Percentiles rank a stretch among this genome's conserved stretches.
Evolutionary conservation across 2,113 vertebrate genomes (phyloP).

Genomic region (Scytalopus superciliaris): DNA sequence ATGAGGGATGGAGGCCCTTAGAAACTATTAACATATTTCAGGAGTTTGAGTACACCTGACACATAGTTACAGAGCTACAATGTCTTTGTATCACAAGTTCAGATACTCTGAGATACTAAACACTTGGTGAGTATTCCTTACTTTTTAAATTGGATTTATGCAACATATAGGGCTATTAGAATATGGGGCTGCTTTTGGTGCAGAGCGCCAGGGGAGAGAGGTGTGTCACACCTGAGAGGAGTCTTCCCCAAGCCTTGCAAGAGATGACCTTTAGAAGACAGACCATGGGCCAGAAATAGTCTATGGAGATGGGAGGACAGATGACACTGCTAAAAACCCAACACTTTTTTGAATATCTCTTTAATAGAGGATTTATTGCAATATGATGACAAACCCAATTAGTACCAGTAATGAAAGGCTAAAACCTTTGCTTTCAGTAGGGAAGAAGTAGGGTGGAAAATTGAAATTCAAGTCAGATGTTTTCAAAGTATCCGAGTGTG

Average conservation of each 20-base stretch:
- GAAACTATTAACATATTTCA: neutral
- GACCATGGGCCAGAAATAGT: neutral
- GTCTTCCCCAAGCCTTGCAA: neutral
- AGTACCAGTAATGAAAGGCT: neutral
- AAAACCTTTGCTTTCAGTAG: neutral
- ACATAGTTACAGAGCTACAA: neutral
- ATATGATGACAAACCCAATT: neutral
- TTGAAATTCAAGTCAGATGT: neutral
- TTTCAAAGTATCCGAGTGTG: neutral
- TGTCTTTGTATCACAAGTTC: neutral
- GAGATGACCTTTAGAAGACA: neutral
- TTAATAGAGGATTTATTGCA: neutral
- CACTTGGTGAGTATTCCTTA: neutral
- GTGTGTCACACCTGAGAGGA: neutral
- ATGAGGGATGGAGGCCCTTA: neutral
- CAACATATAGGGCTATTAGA: neutral
- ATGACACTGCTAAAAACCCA: neutral
- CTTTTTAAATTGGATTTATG: neutral
- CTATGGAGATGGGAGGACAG: neutral
- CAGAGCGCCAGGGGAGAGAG: neutral
- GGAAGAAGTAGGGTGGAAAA: neutral
- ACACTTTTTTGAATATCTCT: rapidly evolving
- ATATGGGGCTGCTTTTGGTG: neutral
- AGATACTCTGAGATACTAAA: neutral
- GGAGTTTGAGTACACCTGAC: neutral